phyloP scores from a whole-genome alignment of 1,140 invertebrate species.

The Plutomurus gul region DNA sequence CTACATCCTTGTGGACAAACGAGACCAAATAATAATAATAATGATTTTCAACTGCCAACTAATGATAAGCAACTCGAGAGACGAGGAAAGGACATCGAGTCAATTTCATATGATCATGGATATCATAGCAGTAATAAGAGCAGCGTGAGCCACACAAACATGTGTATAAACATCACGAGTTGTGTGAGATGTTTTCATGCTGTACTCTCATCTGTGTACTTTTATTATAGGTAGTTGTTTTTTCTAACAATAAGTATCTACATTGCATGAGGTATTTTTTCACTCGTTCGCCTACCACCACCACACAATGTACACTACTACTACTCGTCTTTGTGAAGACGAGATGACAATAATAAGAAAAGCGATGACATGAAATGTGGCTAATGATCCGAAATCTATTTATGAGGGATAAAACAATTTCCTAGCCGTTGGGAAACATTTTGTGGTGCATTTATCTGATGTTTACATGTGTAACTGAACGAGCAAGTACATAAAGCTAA shows the following conservation, averaged over 20 bases:
- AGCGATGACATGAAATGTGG: not conserved
- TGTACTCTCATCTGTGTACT: no score
- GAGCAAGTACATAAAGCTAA: not conserved
- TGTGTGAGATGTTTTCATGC: not conserved
- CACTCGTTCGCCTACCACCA: no score
- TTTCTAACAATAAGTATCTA: no score
- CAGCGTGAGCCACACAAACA: constrained; percentile 6
- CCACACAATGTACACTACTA: not conserved
- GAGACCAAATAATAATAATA: constrained; percentile 29
- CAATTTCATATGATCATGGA: constrained; percentile 1
- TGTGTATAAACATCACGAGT: not conserved
- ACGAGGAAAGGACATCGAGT: not conserved
- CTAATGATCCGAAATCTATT: not conserved
- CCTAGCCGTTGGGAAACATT: not conserved
- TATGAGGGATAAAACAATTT: not conserved
- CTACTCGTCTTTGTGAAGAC: not conserved
- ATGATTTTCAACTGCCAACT: constrained; percentile 18
- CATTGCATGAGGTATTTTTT: no score
- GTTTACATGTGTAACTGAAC: no score
- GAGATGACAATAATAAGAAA: not conserved
- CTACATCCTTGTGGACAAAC: constrained; percentile 27
- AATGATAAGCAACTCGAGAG: constrained; percentile 5
- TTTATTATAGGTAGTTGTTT: no score
- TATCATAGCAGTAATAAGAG: not conserved
- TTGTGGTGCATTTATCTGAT: no score